Percentiles rank a stretch among this genome's conserved stretches.
These are phyloP conservation scores for Eidolon helvum DNA, from an alignment of 2,113 vertebrate genomes.

Conservation along the genomic window DNA sequence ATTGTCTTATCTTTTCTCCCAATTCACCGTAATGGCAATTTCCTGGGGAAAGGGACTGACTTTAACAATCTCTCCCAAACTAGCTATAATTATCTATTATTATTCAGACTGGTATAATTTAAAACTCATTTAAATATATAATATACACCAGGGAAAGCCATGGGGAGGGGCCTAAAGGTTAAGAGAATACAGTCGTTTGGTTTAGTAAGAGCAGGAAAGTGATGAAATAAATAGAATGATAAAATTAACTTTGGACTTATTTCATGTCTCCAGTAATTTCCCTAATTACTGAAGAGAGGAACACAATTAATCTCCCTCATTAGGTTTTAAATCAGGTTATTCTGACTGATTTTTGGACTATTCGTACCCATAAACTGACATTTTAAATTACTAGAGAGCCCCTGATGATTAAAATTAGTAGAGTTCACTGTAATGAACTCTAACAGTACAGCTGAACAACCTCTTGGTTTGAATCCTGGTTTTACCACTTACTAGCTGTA, in stretches of 20 bases:
- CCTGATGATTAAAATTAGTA: background rate
- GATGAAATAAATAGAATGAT: background rate
- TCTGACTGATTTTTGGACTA: background rate
- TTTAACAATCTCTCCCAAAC: background rate
- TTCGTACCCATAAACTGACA: background rate
- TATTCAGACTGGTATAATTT: background rate
- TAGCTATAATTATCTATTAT: background rate
- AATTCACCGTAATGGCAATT: background rate
- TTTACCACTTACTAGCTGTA: background rate
- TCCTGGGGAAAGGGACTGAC: background rate
- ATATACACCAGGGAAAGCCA: background rate
- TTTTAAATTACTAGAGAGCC: background rate
- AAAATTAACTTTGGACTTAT: background rate
- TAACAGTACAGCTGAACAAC: background rate
- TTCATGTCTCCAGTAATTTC: background rate
- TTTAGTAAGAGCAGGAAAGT: background rate
- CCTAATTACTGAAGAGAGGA: background rate
- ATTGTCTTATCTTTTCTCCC: background rate
- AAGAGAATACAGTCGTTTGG: background rate
- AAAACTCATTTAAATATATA: background rate
- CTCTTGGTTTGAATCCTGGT: background rate
- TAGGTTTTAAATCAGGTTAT: background rate
- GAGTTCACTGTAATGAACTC: background rate
- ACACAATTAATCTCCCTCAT: background rate
- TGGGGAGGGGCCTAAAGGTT: background rate